Evolutionary conservation across 2,888 invertebrate genomes (phyloP).

Genomic region (Eilema griseolum): DNA sequence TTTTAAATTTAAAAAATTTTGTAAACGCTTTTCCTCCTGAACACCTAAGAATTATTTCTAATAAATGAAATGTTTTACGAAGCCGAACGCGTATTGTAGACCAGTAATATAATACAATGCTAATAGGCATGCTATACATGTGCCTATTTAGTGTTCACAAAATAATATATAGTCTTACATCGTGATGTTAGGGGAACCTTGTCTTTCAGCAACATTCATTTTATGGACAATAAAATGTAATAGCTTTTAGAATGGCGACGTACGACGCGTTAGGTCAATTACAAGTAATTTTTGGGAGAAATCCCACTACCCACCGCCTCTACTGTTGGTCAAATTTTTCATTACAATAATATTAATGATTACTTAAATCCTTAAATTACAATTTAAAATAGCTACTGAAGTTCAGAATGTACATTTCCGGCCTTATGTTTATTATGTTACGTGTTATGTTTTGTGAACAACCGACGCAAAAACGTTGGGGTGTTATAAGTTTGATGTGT

Average conservation of each 20-base stretch:
- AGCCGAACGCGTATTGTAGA: too few species aligned
- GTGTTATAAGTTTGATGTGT: too few species aligned
- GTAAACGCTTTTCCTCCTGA: too few species aligned
- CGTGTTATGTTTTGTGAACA: too few species aligned
- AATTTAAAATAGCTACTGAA: too few species aligned
- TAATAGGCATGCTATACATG: slow-evolving; percentile 2
- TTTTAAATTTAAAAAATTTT: too few species aligned
- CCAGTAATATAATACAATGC: not conserved
- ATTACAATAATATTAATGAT: too few species aligned
- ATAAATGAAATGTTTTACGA: not conserved
- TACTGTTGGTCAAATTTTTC: not conserved
- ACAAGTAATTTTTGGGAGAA: slow-evolving; percentile 40
- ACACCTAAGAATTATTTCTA: too few species aligned
- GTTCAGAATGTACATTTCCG: too few species aligned
- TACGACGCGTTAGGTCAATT: slow-evolving; percentile 46
- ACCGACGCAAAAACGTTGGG: too few species aligned
- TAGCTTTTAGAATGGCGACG: slow-evolving; percentile 59
- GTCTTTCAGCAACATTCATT: slow-evolving; percentile 50
- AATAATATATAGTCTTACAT: slow-evolving; percentile 50
- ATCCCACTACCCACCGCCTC: not conserved
- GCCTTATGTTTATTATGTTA: too few species aligned
- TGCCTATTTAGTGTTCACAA: slow-evolving; percentile 41
- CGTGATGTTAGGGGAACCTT: slow-evolving; percentile 44
- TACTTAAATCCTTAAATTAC: too few species aligned
- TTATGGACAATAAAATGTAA: slow-evolving; percentile 62